Base-by-base conservation (phyloP, 2,113 vertebrate genomes). In the Delphinapterus leucas region DNA sequence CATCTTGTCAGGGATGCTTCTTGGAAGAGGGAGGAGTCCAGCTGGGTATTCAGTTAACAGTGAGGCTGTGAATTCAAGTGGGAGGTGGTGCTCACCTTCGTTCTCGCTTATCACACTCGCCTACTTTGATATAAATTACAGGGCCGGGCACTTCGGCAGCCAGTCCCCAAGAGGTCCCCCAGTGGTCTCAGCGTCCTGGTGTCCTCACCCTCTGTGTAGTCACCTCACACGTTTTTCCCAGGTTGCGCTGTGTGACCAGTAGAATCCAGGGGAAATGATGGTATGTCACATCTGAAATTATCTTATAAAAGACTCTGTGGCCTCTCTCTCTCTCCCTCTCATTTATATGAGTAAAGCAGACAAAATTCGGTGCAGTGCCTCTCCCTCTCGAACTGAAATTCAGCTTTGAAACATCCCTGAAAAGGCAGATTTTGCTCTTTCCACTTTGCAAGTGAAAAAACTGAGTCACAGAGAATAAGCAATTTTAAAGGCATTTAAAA, bases 401-500 rank as follows among this genome's bases (percentile, higher is more conserved):
- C 68, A 31, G 90, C 47, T 88, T 88, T 2, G 31, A 73, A 88
- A 77, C 81, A 55, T 74, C 31, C 44, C 53, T 33, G 8, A 5
- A 88, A 82, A 91, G n/a, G 49, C 49, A 96, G 47, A 77, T n/a
- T 1, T 61, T 63, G 76, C 63, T 87, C 3, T 63, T 20, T 80
- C 67, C 20, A 53, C 25, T 87, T 81, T 85, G 15, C 17, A 82
- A 85, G 49, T 14, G n/a, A 21, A 61, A 93, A 65, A 68, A 31
- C 36, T 8, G 53, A 96, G 31, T 90, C 61, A 61, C 15, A 84
- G 49, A 25, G 21, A 82, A 71, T 65, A 79, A 63, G 8, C 63
- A 49, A 77, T 84, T 88, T 90, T 33, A 44, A 85, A 82, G 71
- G 73, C 74, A 89, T 36, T 61, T 83, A 33, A 58, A 81, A 68